phyloP scores from a whole-genome alignment of 1,140 invertebrate genomes.

The Asbolus verrucosus region DNA sequence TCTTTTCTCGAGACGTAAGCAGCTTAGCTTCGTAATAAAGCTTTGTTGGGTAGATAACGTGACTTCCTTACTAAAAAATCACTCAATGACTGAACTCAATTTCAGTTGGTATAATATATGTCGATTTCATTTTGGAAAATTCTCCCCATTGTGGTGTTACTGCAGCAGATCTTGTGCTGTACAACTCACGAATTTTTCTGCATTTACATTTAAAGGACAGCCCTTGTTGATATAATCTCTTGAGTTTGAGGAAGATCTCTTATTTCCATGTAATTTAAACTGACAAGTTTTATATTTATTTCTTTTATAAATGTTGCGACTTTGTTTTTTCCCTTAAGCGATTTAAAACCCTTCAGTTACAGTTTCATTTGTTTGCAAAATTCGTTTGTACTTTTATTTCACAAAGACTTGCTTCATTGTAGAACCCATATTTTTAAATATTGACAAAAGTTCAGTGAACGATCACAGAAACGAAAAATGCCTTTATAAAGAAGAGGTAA shows the following conservation, averaged over 20 bases:
- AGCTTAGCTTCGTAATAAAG: no score
- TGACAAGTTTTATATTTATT: conserved; percentile 2
- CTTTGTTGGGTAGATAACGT: no score
- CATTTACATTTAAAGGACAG: no score
- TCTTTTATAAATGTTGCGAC: neutral
- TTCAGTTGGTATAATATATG: no score
- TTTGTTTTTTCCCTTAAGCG: neutral
- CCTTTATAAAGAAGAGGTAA: no score
- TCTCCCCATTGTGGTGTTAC: neutral
- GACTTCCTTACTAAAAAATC: no score
- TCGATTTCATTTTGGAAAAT: neutral
- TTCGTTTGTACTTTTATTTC: neutral
- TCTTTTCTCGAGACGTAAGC: neutral
- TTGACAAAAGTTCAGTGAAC: neutral
- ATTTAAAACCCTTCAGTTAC: neutral
- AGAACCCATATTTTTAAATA: neutral
- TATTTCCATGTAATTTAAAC: neutral
- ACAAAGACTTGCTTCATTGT: no score
- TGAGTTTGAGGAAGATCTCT: neutral
- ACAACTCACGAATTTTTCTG: neutral
- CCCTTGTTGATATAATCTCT: no score
- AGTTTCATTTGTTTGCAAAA: neutral
- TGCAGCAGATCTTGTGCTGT: no score
- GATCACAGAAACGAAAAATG: neutral
- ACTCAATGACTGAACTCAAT: no score